These are phyloP conservation scores for Oceanodroma tethys DNA, from an alignment of 2,113 vertebrate genomes.

Conservation along the genomic window DNA sequence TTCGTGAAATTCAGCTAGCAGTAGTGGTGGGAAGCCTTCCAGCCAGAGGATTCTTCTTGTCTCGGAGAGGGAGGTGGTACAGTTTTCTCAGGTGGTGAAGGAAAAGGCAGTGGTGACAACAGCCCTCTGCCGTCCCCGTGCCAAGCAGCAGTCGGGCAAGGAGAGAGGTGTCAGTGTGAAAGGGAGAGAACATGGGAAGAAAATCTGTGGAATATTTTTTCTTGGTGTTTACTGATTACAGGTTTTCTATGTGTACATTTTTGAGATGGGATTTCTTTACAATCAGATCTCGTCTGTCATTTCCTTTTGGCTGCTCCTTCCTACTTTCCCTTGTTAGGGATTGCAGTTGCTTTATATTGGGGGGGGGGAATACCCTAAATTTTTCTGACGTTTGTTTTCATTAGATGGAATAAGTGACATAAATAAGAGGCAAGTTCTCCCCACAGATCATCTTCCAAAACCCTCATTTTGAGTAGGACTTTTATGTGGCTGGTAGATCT, in stretches of 20 bases:
- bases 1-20: background rate
- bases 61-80: background rate
- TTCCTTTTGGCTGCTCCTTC: background rate
- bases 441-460: background rate
- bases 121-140: background rate
- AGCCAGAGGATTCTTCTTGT: background rate
- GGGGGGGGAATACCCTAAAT: background rate
- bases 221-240: background rate
- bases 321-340: background rate
- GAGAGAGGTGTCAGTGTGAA: background rate
- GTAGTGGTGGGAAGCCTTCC: background rate
- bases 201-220: background rate
- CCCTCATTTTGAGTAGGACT: background rate
- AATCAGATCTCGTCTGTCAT: background rate
- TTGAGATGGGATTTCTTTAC: background rate
- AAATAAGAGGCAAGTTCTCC: background rate
- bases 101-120: background rate
- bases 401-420: background rate
- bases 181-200: background rate
- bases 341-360: background rate
- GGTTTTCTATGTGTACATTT: background rate
- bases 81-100: background rate
- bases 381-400: background rate
- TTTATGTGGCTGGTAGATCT: background rate
- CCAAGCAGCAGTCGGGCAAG: background rate